Evolutionary conservation across 2,888 invertebrate genomes (phyloP), one percentile per base, ranked within the genome.

Genomic region (Eristalis tenax): DNA sequence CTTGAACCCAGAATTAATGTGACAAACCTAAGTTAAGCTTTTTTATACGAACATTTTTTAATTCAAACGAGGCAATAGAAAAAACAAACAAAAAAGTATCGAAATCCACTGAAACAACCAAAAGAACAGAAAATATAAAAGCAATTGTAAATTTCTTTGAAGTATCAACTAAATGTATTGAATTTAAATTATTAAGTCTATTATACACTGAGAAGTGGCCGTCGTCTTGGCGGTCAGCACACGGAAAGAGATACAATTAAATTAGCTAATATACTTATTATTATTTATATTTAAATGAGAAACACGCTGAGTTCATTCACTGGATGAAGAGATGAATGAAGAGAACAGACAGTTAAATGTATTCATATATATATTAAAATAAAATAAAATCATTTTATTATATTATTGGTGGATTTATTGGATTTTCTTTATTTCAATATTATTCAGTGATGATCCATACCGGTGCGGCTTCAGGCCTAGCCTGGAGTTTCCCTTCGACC

Each of bases 301-400:
- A 86, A 26, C 1, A 26, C 65, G 59, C 83, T 83, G 83, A 83
- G 79, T 83, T 87, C 75, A 87, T 87, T 87, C 71, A 87, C 79
- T 87, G 83, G 75, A 71, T 83, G 66, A 71, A 86, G 28, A 56
- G 74, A 43, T 50, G 18, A 50, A 50, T 50, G 50, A 50, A 50
- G n/a, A 73, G 64, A 40, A 56, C 38, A 73, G 61, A 23, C 81
- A 78, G 79, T 87, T 83, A 75, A 74, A 83, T 83, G 87, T 87
- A 87, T 87, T 87, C 83, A 83, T 87, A 87, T 87, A 87, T 83
- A 75, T 86, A 78, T 83, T 83, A 83, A 83, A 87, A 61, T 87
- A 87, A 83, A 87, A 87, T 87, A 87, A 87, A 87, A 83, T 87
- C 75, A 69, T 87, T 87, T 87, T 86, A 86, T 86, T 86, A 86